These are phyloP conservation scores for Alentia gelatinosa DNA, from an alignment of 2,888 invertebrate genomes.

Conservation along the genomic window DNA sequence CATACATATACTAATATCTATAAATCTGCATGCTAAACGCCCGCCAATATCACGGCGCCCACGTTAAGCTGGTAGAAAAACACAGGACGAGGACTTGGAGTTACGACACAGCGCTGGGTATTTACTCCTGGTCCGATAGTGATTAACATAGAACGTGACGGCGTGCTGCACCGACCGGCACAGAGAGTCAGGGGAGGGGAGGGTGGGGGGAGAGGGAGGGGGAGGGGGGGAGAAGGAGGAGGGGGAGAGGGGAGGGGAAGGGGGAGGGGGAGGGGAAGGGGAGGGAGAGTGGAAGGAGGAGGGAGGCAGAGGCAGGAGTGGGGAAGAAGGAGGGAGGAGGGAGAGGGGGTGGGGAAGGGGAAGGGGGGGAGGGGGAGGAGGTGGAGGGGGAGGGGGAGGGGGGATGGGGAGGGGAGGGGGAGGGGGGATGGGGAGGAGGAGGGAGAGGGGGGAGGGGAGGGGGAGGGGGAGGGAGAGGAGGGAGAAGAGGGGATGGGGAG, in stretches of 20 bases:
- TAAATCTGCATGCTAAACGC: too few relatives aligned
- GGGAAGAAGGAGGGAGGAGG: not conserved
- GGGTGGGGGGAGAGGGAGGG: conserved; percentile 36
- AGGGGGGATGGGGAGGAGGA: not conserved
- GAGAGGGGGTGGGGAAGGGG: not conserved
- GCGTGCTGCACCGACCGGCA: too few relatives aligned
- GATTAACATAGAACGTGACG: too few relatives aligned
- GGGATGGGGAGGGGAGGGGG: not conserved
- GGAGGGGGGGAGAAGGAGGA: not conserved
- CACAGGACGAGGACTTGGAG: too few relatives aligned
- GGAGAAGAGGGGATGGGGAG: not conserved
- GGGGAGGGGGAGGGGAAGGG: not conserved
- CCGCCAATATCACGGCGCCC: too few relatives aligned
- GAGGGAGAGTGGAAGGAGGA: not conserved
- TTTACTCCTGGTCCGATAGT: too few relatives aligned
- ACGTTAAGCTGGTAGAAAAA: too few relatives aligned
- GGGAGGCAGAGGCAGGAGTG: not conserved
- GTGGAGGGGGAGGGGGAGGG: not conserved
- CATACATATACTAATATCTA: too few relatives aligned
- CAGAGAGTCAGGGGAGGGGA: not conserved
- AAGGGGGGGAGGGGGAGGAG: not conserved
- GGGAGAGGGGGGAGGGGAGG: not conserved
- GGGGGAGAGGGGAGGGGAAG: not conserved
- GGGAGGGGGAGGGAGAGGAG: not conserved
- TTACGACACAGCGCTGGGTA: too few relatives aligned